Base-by-base conservation (phyloP, 1,140 invertebrate genomes). In the Episyrphus balteatus region DNA sequence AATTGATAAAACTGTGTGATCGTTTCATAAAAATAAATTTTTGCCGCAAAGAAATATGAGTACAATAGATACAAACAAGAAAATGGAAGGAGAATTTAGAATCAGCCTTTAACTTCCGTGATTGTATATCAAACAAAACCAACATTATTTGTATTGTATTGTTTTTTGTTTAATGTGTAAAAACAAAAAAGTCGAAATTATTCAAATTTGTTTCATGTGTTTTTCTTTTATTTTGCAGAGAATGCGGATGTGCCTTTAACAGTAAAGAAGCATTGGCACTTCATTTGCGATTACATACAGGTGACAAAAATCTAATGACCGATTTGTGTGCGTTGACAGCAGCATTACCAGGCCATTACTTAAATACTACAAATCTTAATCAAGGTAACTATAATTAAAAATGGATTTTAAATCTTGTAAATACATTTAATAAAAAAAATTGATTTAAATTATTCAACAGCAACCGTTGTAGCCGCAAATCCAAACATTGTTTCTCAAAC, bases 271-370 rank as follows among this genome's bases (percentile, higher is more conserved):
- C 83, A 46, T 70, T 88, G 43, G 82, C 83, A 46, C 71, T 86
- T 49, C 86, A 91, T 70, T 77, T 86, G 62, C 77, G 84, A 57
- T 72, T 87, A 61, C 88, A 91, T 70, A 82, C 82, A 49, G 87
- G 85, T 46, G 83, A 88, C 63, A 79, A 86, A 56, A 87, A 86
- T 42, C 82, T 86, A 57, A 84, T 88, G 45, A 90, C 86, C 51
- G 86, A 89, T 69, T 74, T 88, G 57, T 91, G 88, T 71, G 85
- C 84, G 42, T 72, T 86, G 52, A 84, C 83, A 30, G 82, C 83
- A 40, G 81, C 83, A 40, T 73, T 86, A 58, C 80, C 81, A 44
- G 77, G 79, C 47, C 75, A 79, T 54, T 77, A 78, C 46, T 67
- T 79, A 40, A 78, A 75, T 55, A 72, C 74, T 37, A 69, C 72